These are phyloP conservation scores for Ctenopoma multispine DNA, from an alignment of 2,797 vertebrate genomes.

Conservation along the genomic window DNA sequence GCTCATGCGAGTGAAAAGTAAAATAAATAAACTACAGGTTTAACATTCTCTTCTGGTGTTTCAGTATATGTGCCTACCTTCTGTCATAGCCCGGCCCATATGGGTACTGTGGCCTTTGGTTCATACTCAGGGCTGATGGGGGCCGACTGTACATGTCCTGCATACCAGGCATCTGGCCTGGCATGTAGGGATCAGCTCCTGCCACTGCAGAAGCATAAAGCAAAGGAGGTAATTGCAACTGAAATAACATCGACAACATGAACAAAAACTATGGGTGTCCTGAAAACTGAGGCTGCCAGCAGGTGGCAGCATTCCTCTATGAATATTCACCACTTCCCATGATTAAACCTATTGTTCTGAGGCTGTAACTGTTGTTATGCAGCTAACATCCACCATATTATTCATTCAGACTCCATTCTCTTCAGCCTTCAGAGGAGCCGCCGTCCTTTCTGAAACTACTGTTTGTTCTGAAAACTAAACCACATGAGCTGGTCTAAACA, in stretches of 20 bases:
- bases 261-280: not conserved
- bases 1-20: not conserved
- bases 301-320: slow-evolving; percentile 79
- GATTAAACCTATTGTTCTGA: slow-evolving; percentile 69
- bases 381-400: slow-evolving; percentile 75
- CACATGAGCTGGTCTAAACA: slow-evolving; percentile 71
- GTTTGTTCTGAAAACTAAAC: slow-evolving; percentile 74
- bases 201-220: slow-evolving; percentile 83
- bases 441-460: slow-evolving; percentile 65
- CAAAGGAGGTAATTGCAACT: not conserved
- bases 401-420: slow-evolving; percentile 74
- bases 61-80: slow-evolving; percentile 83
- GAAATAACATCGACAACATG: not conserved
- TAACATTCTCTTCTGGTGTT: not conserved
- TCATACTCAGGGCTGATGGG: slow-evolving; percentile 90
- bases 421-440: slow-evolving; percentile 69
- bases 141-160: slow-evolving; percentile 94
- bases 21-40: not conserved
- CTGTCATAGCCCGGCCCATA: slow-evolving; percentile 93
- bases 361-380: slow-evolving; percentile 74
- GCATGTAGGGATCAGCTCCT: slow-evolving; percentile 93
- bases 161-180: slow-evolving; percentile 93
- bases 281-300: slow-evolving; percentile 61
- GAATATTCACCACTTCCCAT: slow-evolving; percentile 40
- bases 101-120: slow-evolving; percentile 94